A percentile compares a stretch with the other conserved stretches of the same genome.
These are phyloP conservation scores for Xyliphius kryptos DNA, from an alignment of 2,113 vertebrate species.

Conservation along the genomic window DNA sequence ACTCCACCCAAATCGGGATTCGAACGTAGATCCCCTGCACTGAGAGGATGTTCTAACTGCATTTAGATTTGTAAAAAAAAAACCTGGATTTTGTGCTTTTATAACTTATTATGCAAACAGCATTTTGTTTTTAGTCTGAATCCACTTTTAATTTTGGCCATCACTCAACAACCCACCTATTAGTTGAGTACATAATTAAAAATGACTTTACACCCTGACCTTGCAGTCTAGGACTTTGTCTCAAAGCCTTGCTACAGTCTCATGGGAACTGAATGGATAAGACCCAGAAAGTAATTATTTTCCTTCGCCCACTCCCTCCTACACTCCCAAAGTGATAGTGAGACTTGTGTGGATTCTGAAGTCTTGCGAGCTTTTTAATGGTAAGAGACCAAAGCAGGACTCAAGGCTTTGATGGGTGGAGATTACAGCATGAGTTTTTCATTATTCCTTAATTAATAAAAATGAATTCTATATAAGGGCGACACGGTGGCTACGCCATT, in stretches of 20 bases:
- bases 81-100: neutral
- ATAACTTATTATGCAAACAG: neutral
- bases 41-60: too few species aligned
- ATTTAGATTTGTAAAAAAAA: too few species aligned
- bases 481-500: too few species aligned
- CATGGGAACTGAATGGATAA: constrained; percentile 21
- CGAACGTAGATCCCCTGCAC: too few species aligned
- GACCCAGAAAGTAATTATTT: constrained; percentile 30
- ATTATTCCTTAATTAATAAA: too few species aligned
- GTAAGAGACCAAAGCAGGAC: too few species aligned
- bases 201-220: constrained; percentile 7
- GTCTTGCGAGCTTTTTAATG: neutral
- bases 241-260: neutral
- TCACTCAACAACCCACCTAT: neutral
- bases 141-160: neutral
- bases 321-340: too few species aligned
- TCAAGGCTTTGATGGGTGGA: too few species aligned
- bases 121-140: neutral
- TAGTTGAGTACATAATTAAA: constrained; percentile 23
- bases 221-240: constrained; percentile 12
- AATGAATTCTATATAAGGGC: too few species aligned
- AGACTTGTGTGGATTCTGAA: neutral
- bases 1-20: too few species aligned
- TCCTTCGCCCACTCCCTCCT: neutral
- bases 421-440: too few species aligned